Evolutionary conservation across 2,888 invertebrate genomes (phyloP), one percentile per base, ranked within the genome.

Genomic region (Neoaliturus tenellus): DNA sequence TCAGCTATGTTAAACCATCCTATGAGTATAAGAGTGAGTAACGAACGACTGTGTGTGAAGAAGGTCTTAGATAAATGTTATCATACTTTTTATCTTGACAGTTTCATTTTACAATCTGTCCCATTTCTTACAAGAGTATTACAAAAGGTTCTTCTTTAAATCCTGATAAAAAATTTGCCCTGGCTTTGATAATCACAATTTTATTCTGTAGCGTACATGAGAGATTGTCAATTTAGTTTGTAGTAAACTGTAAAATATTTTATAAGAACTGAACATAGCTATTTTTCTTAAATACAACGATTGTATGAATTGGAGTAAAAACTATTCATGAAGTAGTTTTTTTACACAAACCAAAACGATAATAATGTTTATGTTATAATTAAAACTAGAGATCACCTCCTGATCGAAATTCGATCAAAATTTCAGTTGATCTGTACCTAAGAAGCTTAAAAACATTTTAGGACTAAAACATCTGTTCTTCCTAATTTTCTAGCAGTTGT

Each of bases 31-130:
- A 25, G 28, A 17, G 20, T 5, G 39, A 71, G 31, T 31, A 8
- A 71, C 4, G 20, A 71, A 71, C 17, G 39, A 23, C 41, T 6
- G 6, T 71, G 71, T 71, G 39, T 39, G 71, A 71, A 71, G 71
- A 39, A 39, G 25, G 71, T 10, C 20, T 71, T 12, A 39, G 71
- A 71, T 71, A 71, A 71, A 41, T 71, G 71, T 41, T 71, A 71
- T 71, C 39, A 71, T 41, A 71, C 71, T 71, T 71, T 20, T 71
- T 71, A 71, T 71, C 71, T 71, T 71, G 71, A 71, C 71, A 71
- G 71, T 71, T 71, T 71, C 25, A 62, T 62, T 62, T 28, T 62
- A 62, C 62, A 62, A 62, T 62, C 62, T 31, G 62, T 62, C 62
- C 62, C 62, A 62, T 62, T 28, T 12, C 62, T 62, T 62, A 62